Evolutionary conservation across 1,140 invertebrate genomes (phyloP).

Genomic region (Goniozus legneri): DNA sequence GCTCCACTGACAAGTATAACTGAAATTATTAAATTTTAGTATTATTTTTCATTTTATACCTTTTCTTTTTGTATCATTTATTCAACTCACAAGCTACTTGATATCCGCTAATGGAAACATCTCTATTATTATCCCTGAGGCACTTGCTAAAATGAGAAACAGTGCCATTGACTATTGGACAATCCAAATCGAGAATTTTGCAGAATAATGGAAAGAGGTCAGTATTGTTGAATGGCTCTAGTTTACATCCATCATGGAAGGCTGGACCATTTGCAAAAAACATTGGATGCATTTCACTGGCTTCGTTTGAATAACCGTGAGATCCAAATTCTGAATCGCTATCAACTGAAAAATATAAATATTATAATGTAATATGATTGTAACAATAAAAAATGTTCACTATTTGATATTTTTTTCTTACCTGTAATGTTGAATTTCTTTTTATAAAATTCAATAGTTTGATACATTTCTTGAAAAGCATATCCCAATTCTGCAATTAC

Average conservation of each 20-base stretch:
- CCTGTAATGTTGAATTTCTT: slow-evolving; percentile 52
- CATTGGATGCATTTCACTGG: slow-evolving; percentile 62
- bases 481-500: slow-evolving; percentile 59
- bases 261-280: slow-evolving; percentile 68
- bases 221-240: slow-evolving; percentile 60
- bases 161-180: slow-evolving; percentile 54
- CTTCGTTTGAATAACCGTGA: slow-evolving; percentile 67
- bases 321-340: slow-evolving; percentile 57
- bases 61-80: not conserved
- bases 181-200: slow-evolving; percentile 56
- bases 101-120: slow-evolving; percentile 10
- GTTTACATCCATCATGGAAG: slow-evolving; percentile 55
- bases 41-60: not conserved
- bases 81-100: slow-evolving; percentile 18
- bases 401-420: slow-evolving; percentile 22
- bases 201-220: slow-evolving; percentile 70
- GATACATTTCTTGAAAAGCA: slow-evolving; percentile 57
- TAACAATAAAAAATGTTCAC: not conserved
- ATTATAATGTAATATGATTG: slow-evolving; percentile 9
- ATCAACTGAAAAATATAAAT: slow-evolving; percentile 47
- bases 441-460: slow-evolving; percentile 46
- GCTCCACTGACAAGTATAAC: not conserved
- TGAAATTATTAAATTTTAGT: not conserved
- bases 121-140: slow-evolving; percentile 18
- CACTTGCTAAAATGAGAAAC: slow-evolving; percentile 37